phyloP scores from a whole-genome alignment of 2,888 invertebrate species.

The Ceraclea dissimilis region DNA sequence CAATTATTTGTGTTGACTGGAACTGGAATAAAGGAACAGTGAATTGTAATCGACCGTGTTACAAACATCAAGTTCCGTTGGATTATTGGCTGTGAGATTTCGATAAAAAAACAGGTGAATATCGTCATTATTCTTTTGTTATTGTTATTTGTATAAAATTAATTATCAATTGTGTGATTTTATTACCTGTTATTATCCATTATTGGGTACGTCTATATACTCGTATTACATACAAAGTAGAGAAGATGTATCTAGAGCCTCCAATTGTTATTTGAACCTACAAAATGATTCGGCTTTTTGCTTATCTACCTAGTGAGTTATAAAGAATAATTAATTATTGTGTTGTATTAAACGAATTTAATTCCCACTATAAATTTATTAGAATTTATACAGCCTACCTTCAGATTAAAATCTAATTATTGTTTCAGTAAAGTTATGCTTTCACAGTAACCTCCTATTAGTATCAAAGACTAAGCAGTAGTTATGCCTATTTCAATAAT shows the following conservation, averaged over 20 bases:
- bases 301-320: too few relatives aligned
- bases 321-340: too few relatives aligned
- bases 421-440: too few relatives aligned
- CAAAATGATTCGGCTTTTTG: not conserved
- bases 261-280: not conserved
- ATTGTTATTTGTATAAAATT: constrained; percentile 1
- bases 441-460: too few relatives aligned
- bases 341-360: too few relatives aligned
- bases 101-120: constrained; percentile 21
- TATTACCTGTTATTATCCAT: not conserved
- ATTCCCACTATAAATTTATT: too few relatives aligned
- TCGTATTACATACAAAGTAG: not conserved
- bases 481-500: too few relatives aligned
- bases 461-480: too few relatives aligned
- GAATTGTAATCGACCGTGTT: constrained; percentile 18
- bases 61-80: constrained; percentile 19
- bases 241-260: not conserved
- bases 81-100: constrained; percentile 19
- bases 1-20: not conserved
- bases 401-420: too few relatives aligned
- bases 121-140: constrained; percentile 3
- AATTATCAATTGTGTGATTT: not conserved
- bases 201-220: not conserved
- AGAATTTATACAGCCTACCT: too few relatives aligned
- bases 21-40: constrained; percentile 14